Base-by-base conservation (phyloP, 1,140 invertebrate genomes). In the Teleogryllus occipitalis region DNA sequence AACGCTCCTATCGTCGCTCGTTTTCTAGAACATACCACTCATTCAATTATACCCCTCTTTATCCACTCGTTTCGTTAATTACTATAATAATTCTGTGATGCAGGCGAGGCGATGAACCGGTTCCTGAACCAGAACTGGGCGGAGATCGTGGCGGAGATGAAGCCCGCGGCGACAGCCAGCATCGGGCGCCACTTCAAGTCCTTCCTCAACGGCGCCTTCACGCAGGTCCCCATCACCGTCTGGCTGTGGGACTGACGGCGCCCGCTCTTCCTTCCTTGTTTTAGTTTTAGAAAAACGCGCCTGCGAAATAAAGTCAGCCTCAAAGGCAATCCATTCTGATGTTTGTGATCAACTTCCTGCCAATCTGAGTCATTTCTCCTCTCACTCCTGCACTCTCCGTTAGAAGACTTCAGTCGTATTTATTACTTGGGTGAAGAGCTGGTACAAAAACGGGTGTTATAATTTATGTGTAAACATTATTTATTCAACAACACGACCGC, bases 121-220 rank as follows among this genome's bases (percentile, higher is more conserved):
- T 95, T 96, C 84, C 86, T 95, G 15, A 96, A 96, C 86, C 93
- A 94, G 83, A 95, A 96, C 83, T 90, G 93, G 0, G 91, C 93
- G 46, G 94, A 95, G 84, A 94, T 96, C 73, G 94, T 96, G 75
- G 90, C 92, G 27, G 94, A 95, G 85, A 93, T 96, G 90, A 90
- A 92, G 84, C 93, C 93, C 4, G 94, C 93, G 7, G 92, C 94
- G 0, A 90, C 92, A 7, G 83, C 88, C 8, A 91, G 92, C 79
- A 92, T 95, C 81, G 91, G 91, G 0, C 92, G 92, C 82, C 93
- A 95, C 82, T 95, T 95, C 85, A 91, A 92, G 83, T 88, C 89
- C 1, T 92, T 95, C 84, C 88, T 95, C 76, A 94, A 95, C 82
- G 89, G 88, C 22, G 93, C 93, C 46, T 94, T 95, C 84, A 89